Conservation (phyloP, 2,113 vertebrate species). For the Petroica traversi region DNA sequence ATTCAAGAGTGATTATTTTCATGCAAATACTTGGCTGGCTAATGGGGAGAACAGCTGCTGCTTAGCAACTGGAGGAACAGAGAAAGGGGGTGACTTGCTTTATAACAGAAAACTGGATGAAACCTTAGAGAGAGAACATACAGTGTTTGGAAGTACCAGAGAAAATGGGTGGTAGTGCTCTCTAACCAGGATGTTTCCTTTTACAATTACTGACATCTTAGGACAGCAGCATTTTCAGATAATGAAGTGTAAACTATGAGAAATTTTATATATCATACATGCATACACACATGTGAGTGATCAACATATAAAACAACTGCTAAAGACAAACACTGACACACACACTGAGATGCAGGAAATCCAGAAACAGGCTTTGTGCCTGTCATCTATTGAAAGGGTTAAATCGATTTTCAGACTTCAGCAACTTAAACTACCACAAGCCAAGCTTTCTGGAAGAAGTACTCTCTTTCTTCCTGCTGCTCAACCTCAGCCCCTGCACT, state of each 20-base stretch:
- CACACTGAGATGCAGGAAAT: background rate
- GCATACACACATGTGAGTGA: background rate
- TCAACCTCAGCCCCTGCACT: background rate
- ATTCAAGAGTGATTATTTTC: constrained; percentile 53
- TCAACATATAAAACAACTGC: background rate
- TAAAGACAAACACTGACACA: background rate
- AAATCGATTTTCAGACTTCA: background rate
- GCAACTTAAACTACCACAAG: background rate
- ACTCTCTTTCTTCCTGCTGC: background rate
- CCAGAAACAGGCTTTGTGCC: background rate
- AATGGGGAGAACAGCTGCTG: constrained; percentile 60
- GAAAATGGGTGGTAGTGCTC: background rate
- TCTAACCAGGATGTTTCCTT: background rate
- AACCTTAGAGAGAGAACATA: background rate
- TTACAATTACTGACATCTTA: background rate
- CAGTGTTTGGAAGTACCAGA: background rate
- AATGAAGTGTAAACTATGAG: background rate
- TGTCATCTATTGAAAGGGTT: background rate
- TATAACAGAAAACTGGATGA: background rate
- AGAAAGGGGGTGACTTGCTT: constrained; percentile 39
- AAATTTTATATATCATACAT: background rate
- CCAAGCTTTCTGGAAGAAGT: background rate
- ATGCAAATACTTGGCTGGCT: constrained; percentile 52
- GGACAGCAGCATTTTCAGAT: background rate
- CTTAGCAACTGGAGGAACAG: constrained; percentile 57